phyloP scores from a whole-genome alignment of 2,888 invertebrate species.

The Xanthia togata region DNA sequence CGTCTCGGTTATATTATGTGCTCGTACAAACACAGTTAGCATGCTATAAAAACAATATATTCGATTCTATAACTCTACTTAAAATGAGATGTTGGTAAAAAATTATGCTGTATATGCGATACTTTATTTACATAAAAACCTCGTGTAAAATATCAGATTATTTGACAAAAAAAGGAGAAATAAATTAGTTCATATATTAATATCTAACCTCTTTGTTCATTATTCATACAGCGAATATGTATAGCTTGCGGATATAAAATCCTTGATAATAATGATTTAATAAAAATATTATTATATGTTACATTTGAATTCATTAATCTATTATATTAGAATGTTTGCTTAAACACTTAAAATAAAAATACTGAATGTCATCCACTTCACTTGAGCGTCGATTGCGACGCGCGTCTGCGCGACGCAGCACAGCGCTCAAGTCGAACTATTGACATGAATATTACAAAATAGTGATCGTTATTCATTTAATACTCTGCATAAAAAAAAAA shows the following conservation, averaged over 20 bases:
- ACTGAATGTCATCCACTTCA: conserved; percentile 37
- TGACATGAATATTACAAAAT: conserved; percentile 33
- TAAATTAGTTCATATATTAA: conserved; percentile 52
- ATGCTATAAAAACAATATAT: conserved; percentile 50
- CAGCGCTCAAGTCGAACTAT: neutral
- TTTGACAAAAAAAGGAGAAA: conserved; percentile 43
- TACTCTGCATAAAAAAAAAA: conserved; percentile 40
- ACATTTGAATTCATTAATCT: conserved; percentile 52
- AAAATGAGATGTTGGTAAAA: conserved; percentile 63
- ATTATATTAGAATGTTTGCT: conserved; percentile 42
- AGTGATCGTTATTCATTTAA: conserved; percentile 24
- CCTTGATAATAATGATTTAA: conserved; percentile 40
- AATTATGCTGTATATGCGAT: conserved; percentile 53
- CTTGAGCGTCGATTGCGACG: neutral
- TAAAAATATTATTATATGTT: conserved; percentile 33
- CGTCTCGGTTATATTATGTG: neutral
- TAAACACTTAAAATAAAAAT: conserved; percentile 55
- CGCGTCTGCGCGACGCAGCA: neutral
- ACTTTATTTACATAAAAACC: conserved; percentile 64
- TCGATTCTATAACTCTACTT: conserved; percentile 59
- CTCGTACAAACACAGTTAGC: conserved; percentile 23
- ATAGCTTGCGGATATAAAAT: conserved; percentile 48
- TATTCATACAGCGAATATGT: conserved; percentile 37
- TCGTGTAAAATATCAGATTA: conserved; percentile 48
- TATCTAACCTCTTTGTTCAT: conserved; percentile 58